Evolutionary conservation across 1,140 invertebrate genomes (phyloP), one percentile per base, ranked within the genome.

Genomic region (Scaptomyza montana): DNA sequence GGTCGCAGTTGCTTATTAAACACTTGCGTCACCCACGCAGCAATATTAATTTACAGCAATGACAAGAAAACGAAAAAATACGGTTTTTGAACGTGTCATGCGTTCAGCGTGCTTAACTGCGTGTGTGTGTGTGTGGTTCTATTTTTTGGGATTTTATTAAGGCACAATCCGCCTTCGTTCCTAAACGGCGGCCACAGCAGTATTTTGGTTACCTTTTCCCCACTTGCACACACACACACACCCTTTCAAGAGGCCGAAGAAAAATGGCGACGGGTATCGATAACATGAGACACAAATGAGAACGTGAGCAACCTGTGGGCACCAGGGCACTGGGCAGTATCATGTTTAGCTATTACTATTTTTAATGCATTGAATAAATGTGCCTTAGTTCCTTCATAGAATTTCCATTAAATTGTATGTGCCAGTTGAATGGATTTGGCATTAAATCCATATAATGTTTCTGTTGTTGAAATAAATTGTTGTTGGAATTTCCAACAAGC

Each of bases 221-320:
- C 70, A 77, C 46, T 61, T 47, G 50, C 56, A n/a, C 39, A 43
- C 39, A 43, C 56, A 61, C 80, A 74, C 69, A 62, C 56, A 70
- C 70, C 71, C 64, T 78, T 78, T 76, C 71, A 87, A 78, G 59
- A 76, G 64, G 53, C 72, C 64, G 61, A 86, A 86, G 81, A 87
- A 87, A 84, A 87, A 87, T 87, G 84, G 84, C 84, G 84, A 89
- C 82, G 70, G 75, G 77, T 89, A 87, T 87, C 84, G 84, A 87
- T 87, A 87, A 87, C 84, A 77, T 74, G 55, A 55, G 47, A 68
- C 43, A 36, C 39, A 62, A 63, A 67, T 47, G 77, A 77, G 79
- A 80, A 77, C 74, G 77, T 69, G 66, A 72, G 77, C 80, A 85
- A 85, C 80, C 80, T 86, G 77, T 85, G 63, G 69, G 50, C 64